These are phyloP conservation scores for Ovis canadensis DNA, from an alignment of 2,113 vertebrate genomes.

Conservation along the genomic window DNA sequence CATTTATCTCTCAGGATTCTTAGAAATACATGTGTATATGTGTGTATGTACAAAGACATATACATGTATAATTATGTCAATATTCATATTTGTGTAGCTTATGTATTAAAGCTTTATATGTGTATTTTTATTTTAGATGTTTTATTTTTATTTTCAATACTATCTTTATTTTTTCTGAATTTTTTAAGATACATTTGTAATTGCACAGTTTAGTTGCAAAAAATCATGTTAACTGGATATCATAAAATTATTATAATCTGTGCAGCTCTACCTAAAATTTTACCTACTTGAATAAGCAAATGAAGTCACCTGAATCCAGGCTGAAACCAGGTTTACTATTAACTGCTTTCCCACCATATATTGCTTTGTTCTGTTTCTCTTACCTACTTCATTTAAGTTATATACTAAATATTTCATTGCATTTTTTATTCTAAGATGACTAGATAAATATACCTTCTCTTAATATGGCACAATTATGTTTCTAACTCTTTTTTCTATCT, in stretches of 20 bases:
- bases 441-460: not conserved
- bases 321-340: not conserved
- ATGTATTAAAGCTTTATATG: not conserved
- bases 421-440: not conserved
- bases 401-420: not conserved
- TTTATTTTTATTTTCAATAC: not conserved
- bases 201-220: not conserved
- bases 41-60: not conserved
- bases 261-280: not conserved
- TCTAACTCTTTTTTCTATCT: not conserved
- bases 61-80: not conserved
- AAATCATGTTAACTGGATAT: not conserved
- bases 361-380: not conserved
- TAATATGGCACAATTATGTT: not conserved
- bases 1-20: not conserved
- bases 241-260: not conserved
- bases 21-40: not conserved
- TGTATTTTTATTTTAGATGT: conserved; percentile 23
- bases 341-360: not conserved
- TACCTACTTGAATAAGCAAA: not conserved
- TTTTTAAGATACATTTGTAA: not conserved
- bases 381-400: not conserved
- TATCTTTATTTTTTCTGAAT: not conserved
- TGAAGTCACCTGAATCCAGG: not conserved
- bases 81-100: not conserved